Percentiles rank a stretch among this genome's conserved stretches.
phyloP scores from a whole-genome alignment of 2,113 vertebrate genomes.

The Grus americana region DNA sequence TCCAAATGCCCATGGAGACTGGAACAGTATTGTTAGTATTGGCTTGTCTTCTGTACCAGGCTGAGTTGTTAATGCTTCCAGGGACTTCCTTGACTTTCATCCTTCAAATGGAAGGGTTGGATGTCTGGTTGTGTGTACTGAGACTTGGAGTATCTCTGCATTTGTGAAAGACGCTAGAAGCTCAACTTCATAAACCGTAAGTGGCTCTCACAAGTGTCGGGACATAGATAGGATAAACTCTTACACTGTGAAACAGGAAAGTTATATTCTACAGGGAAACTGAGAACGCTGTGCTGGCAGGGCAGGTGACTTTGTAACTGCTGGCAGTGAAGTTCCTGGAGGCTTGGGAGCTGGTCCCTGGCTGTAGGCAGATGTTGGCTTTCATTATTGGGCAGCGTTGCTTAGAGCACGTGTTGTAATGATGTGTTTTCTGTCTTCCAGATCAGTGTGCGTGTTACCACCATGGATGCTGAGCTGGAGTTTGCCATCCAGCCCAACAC shows the following conservation, averaged over 20 bases:
- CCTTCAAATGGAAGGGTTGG: background rate
- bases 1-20: background rate
- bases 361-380: background rate
- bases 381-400: background rate
- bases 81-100: background rate
- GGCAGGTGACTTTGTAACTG: background rate
- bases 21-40: background rate
- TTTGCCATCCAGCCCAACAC: slow-evolving; percentile 98
- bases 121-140: background rate
- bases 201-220: background rate
- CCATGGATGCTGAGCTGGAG: slow-evolving; percentile 98
- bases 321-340: background rate
- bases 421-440: slow-evolving; percentile 54
- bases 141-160: background rate
- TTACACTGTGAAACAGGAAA: background rate
- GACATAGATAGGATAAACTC: background rate
- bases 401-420: background rate
- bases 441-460: slow-evolving; percentile 95
- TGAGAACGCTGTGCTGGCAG: background rate
- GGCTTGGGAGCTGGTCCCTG: background rate
- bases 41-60: background rate
- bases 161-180: background rate
- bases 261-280: background rate
- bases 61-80: background rate
- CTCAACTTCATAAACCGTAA: background rate